Percentiles rank a stretch among this genome's conserved stretches.
These are phyloP conservation scores for Orthonychiurus folsomi DNA, from an alignment of 2,888 invertebrate species.

Conservation along the genomic window DNA sequence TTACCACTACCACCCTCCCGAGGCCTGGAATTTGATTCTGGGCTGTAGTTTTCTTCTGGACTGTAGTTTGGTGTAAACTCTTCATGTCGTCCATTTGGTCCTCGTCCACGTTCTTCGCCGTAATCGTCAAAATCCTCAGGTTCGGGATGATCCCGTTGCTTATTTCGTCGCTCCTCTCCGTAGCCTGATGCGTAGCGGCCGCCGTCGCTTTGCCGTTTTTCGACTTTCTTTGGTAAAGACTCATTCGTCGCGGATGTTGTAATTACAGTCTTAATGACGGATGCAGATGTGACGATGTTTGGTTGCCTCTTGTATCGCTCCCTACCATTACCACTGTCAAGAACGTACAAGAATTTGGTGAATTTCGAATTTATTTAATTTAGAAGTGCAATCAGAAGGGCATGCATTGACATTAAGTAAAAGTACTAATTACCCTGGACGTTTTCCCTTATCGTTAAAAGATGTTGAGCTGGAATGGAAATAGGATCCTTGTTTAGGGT, in stretches of 20 bases:
- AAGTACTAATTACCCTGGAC: conserved; percentile 34
- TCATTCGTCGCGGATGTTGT: conserved; percentile 14
- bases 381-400: no score
- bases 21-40: not conserved
- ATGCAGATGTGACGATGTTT: not conserved
- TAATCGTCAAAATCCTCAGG: conserved; percentile 5
- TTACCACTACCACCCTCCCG: not conserved
- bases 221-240: conserved; percentile 26
- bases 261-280: not conserved
- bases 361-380: no score
- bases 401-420: no score
- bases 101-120: not conserved
- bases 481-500: conserved; percentile 47
- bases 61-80: not conserved
- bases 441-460: conserved; percentile 35
- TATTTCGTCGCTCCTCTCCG: not conserved
- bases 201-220: conserved; percentile 27
- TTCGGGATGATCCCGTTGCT: not conserved
- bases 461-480: conserved; percentile 40
- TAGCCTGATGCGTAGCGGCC: conserved; percentile 8
- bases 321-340: conserved; percentile 9
- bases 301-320: conserved; percentile 26
- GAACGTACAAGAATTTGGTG: no score
- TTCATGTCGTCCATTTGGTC: not conserved
- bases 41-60: not conserved